Evolutionary conservation across 2,797 vertebrate species (phyloP).

Genomic region (Lates japonicus): DNA sequence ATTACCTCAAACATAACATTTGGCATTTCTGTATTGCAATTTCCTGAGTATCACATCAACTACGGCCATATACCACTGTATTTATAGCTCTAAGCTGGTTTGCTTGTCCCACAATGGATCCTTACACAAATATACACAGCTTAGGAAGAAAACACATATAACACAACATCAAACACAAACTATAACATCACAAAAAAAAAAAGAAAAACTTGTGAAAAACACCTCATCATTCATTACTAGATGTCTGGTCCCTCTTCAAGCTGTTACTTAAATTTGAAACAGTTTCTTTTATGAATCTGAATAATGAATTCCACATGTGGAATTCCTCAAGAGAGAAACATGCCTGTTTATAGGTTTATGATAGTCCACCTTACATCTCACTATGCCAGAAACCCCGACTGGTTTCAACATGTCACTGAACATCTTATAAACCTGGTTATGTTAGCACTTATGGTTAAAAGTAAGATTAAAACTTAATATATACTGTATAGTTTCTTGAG

Average conservation of each 20-base stretch:
- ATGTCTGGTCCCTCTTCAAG: neutral
- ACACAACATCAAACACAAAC: neutral
- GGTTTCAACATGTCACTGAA: constrained; percentile 15
- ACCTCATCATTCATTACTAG: neutral
- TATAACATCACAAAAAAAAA: neutral
- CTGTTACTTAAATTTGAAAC: neutral
- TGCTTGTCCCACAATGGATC: neutral
- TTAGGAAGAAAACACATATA: neutral
- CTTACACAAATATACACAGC: neutral
- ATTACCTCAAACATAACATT: neutral
- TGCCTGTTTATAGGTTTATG: neutral
- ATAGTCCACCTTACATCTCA: neutral
- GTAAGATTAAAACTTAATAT: constrained; percentile 15
- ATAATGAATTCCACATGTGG: neutral
- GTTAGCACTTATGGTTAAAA: neutral
- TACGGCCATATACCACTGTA: neutral
- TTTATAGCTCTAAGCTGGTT: neutral
- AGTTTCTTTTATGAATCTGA: neutral
- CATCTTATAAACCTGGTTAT: constrained; percentile 10
- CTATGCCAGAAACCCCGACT: neutral
- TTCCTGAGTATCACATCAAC: neutral
- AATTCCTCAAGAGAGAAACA: neutral
- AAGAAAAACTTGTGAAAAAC: neutral
- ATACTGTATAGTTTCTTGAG: constrained; percentile 1
- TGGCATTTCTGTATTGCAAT: constrained; percentile 10